Percentiles rank a stretch among this genome's conserved stretches.
Evolutionary conservation across 2,888 invertebrate species (phyloP).

Genomic region (Heliconius hortense): DNA sequence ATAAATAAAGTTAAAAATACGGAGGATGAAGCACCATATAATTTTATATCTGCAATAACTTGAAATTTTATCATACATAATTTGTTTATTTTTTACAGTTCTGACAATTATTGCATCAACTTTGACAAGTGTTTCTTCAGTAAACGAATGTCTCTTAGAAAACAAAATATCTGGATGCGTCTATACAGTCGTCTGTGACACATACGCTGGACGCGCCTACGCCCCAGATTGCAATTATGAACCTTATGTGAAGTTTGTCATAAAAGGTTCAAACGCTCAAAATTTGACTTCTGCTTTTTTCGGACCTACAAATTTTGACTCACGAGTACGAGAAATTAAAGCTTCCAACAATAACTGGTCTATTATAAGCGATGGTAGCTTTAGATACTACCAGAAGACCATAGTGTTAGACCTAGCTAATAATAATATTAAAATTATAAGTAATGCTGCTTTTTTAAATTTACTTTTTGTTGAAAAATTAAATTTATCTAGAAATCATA

Average conservation of each 20-base stretch:
- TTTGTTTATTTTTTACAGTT: conserved; percentile 38
- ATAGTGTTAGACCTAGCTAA: conserved; percentile 54
- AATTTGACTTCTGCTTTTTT: conserved; percentile 58
- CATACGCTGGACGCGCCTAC: conserved; percentile 49
- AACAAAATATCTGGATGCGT: conserved; percentile 48
- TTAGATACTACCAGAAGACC: conserved; percentile 60
- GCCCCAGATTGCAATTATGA: conserved; percentile 53
- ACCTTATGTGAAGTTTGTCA: conserved; percentile 56
- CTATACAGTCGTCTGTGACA: conserved; percentile 57
- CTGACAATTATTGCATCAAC: conserved; percentile 46
- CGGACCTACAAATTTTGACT: conserved; percentile 68
- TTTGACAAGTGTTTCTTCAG: conserved; percentile 37
- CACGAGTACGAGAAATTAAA: conserved; percentile 57
- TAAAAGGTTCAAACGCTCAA: conserved; percentile 48
- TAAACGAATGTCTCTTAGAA: conserved; percentile 48
- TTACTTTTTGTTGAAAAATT: conserved; percentile 50
- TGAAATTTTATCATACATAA: no score
- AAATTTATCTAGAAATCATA: conserved; percentile 61
- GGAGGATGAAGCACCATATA: no score
- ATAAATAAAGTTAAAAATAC: no score
- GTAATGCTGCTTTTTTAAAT: conserved; percentile 55
- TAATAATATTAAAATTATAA: conserved; percentile 55
- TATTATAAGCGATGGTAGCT: conserved; percentile 50
- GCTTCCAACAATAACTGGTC: conserved; percentile 56
- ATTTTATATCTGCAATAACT: no score